Percentiles rank a stretch among this genome's conserved stretches.
Evolutionary conservation across 2,888 invertebrate genomes (phyloP).

Genomic region (Podotricha telesiphe): DNA sequence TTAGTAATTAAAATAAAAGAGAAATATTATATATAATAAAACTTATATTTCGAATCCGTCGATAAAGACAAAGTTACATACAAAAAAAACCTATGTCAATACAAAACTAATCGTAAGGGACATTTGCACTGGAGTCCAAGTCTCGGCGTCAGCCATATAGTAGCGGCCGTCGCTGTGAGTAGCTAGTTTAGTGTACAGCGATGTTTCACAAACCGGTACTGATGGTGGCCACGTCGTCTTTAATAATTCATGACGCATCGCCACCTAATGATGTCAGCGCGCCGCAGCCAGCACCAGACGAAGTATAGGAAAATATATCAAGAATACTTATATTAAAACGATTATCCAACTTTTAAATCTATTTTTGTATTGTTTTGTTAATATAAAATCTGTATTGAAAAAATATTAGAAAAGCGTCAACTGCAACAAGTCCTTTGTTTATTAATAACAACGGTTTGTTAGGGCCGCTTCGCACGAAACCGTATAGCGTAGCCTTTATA

Average conservation of each 20-base stretch:
- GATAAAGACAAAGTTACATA: constrained; percentile 24
- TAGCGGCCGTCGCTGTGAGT: not conserved
- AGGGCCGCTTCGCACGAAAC: constrained; percentile 15
- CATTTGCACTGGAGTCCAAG: not conserved
- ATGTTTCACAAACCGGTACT: constrained; percentile 44
- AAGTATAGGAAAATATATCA: not conserved
- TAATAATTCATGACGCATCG: constrained; percentile 51
- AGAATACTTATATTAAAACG: not conserved
- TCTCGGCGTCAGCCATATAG: not conserved
- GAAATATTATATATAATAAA: constrained; percentile 13
- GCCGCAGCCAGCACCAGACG: constrained; percentile 18
- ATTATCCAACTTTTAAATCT: not conserved
- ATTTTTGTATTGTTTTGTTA: not conserved
- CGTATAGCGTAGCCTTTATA: constrained; percentile 11
- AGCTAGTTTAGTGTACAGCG: constrained; percentile 20
- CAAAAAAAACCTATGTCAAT: constrained; percentile 21
- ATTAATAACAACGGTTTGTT: constrained; percentile 14
- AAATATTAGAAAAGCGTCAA: not conserved
- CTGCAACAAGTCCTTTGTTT: constrained; percentile 2
- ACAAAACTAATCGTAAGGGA: constrained; percentile 17
- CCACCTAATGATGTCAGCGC: constrained; percentile 44
- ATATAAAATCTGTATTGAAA: not conserved
- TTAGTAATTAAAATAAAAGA: constrained; percentile 19
- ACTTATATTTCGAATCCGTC: constrained; percentile 22
- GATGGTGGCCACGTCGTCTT: constrained; percentile 44